phyloP scores from a whole-genome alignment of 1,140 invertebrate species.

The Aplysia californica region DNA sequence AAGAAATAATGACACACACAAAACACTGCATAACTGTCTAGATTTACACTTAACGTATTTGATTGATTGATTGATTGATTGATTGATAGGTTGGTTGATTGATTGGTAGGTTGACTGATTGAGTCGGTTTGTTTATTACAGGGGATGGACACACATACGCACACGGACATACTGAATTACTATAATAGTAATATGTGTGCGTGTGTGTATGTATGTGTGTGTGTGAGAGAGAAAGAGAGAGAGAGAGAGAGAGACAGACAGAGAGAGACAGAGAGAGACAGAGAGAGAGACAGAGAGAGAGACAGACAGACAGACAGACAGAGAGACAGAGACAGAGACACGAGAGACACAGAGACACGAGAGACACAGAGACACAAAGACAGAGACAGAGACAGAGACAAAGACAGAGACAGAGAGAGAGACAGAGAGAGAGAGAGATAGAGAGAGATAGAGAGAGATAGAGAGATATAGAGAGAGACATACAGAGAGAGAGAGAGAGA shows the following conservation, averaged over 20 bases:
- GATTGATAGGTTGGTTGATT: no score
- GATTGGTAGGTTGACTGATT: not conserved
- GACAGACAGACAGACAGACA: not conserved
- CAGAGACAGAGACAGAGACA: no score
- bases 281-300: conserved; percentile 1
- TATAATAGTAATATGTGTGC: not conserved
- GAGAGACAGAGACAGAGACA: not conserved
- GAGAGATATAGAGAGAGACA: no score
- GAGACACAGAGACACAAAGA: no score
- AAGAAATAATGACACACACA: not conserved
- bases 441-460: no score
- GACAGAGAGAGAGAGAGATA: no score
- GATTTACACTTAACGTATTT: not conserved
- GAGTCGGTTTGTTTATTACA: not conserved
- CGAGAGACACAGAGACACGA: no score
- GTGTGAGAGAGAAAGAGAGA: not conserved
- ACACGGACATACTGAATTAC: not conserved
- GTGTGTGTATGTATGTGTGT: not conserved
- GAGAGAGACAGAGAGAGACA: conserved; percentile 6
- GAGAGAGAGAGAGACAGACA: not conserved
- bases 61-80: not conserved
- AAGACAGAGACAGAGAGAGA: no score
- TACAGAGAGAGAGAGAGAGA: no score
- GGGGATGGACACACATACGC: not conserved
- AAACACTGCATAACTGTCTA: not conserved